Percentiles rank a stretch among this genome's conserved stretches.
These are phyloP conservation scores for Syncerus caffer DNA, from an alignment of 2,797 vertebrate species.

Conservation along the genomic window DNA sequence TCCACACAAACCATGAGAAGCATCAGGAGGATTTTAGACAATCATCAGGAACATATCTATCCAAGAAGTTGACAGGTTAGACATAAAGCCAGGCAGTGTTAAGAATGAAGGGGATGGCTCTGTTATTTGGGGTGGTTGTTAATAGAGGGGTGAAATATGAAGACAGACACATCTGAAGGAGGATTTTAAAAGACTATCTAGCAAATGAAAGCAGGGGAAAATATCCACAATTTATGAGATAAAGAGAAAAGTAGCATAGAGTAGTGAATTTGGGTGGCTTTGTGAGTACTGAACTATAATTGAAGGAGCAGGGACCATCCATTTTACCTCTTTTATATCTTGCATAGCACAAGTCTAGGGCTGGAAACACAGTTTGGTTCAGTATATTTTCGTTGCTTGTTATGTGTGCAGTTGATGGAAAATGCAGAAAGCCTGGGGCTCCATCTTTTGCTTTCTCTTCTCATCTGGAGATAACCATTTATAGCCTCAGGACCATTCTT, in stretches of 20 bases:
- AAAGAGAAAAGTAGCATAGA: not conserved
- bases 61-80: not conserved
- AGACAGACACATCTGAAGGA: not conserved
- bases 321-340: not conserved
- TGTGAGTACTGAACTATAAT: not conserved
- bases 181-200: not conserved
- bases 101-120: not conserved
- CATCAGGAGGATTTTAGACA: not conserved
- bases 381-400: not conserved
- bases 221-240: not conserved
- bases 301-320: not conserved
- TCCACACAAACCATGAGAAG: not conserved
- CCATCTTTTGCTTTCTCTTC: not conserved
- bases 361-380: not conserved
- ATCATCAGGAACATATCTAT: not conserved
- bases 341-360: not conserved
- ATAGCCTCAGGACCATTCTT: not conserved
- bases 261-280: not conserved
- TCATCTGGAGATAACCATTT: not conserved
- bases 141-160: not conserved
- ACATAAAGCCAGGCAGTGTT: not conserved
- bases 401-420: not conserved
- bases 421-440: not conserved
- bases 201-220: not conserved
- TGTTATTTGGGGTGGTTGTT: not conserved